These are phyloP conservation scores for Empis livida DNA, from an alignment of 2,888 invertebrate genomes.

Conservation along the genomic window DNA sequence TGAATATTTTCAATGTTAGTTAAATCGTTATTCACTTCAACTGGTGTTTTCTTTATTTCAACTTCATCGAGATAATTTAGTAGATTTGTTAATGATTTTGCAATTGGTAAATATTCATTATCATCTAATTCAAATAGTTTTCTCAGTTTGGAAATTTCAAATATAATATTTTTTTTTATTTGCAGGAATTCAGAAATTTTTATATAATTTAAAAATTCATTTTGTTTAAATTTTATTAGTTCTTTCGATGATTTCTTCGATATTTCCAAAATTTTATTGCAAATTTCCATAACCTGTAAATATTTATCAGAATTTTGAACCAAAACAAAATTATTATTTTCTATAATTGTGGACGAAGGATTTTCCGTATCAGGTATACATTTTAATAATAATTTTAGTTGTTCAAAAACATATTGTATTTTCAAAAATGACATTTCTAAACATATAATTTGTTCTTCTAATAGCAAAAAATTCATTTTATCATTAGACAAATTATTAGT, in stretches of 20 bases:
- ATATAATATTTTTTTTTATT: constrained; percentile 3
- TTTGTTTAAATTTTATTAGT: constrained; percentile 18
- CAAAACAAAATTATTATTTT: constrained; percentile 10
- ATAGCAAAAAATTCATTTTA: constrained; percentile 18
- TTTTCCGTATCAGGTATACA: constrained; percentile 41
- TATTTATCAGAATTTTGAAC: constrained; percentile 12
- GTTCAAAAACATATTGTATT: constrained; percentile 43
- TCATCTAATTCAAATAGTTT: too few species aligned
- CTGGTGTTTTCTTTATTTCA: neutral
- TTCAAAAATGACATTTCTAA: constrained; percentile 21
- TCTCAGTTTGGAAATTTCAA: neutral
- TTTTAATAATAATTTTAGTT: constrained; percentile 52
- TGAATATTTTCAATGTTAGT: constrained; percentile 21
- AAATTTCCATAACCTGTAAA: constrained; percentile 13
- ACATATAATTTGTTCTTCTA: constrained; percentile 16
- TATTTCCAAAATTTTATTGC: constrained; percentile 15
- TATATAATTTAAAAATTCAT: constrained; percentile 23
- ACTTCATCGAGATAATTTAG: constrained; percentile 13
- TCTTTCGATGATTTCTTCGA: constrained; percentile 18
- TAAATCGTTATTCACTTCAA: constrained; percentile 5
- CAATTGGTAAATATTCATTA: constrained; percentile 21
- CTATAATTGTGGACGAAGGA: constrained; percentile 17
- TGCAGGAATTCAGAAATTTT: constrained; percentile 13
- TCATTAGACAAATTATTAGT: neutral
- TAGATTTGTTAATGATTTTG: constrained; percentile 21